phyloP scores from a whole-genome alignment of 2,797 vertebrate genomes.

The Carapus acus region DNA sequence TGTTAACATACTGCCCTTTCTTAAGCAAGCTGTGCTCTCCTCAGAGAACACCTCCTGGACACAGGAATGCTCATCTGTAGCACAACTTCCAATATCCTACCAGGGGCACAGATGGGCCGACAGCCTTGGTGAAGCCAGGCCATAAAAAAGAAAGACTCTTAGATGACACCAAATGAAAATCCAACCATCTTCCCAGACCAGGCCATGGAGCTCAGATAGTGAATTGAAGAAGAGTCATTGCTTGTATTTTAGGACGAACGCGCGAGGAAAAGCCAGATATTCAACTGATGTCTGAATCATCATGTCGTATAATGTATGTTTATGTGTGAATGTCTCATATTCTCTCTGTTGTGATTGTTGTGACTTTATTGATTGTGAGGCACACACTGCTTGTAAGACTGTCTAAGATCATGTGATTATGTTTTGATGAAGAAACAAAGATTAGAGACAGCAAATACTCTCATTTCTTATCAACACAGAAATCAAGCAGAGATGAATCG shows the following conservation, averaged over 20 bases:
- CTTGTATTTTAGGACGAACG: constrained; percentile 35
- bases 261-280: constrained; percentile 33
- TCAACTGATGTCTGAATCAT: constrained; percentile 7
- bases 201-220: constrained; percentile 50
- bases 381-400: no score
- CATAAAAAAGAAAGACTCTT: constrained; percentile 69
- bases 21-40: constrained; percentile 62
- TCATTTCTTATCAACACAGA: no score
- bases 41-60: constrained; percentile 64
- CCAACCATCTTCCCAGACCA: constrained; percentile 72
- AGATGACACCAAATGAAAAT: constrained; percentile 71
- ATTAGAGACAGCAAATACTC: no score
- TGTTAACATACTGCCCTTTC: constrained; percentile 55
- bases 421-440: no score
- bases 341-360: no score
- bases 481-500: no score
- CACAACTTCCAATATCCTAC: constrained; percentile 56
- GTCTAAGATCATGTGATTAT: no score
- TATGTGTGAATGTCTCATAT: no score
- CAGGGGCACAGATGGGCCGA: constrained; percentile 51
- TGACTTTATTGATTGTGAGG: no score
- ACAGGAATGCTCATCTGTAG: constrained; percentile 67
- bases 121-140: constrained; percentile 47
- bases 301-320: constrained; percentile 7
- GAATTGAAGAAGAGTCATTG: constrained; percentile 40